These are phyloP conservation scores for Tarsius wallacei DNA, from an alignment of 2,797 vertebrate species.

Conservation along the genomic window DNA sequence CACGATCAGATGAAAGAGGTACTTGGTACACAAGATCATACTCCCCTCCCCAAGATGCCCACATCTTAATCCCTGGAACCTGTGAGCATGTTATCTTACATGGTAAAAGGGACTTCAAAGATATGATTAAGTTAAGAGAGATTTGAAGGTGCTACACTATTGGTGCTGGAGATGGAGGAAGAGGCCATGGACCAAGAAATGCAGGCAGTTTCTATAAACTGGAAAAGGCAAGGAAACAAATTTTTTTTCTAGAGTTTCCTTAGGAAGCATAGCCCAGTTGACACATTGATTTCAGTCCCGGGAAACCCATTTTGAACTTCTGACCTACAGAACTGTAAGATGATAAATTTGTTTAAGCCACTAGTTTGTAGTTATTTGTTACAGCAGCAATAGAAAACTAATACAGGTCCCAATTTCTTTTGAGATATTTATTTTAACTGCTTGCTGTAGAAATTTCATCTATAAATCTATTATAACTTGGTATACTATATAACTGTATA, in stretches of 20 bases:
- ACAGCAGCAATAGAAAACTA: neutral
- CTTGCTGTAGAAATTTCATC: conserved; percentile 5
- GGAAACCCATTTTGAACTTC: neutral
- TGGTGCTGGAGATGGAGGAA: neutral
- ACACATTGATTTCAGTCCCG: neutral
- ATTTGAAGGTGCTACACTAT: neutral
- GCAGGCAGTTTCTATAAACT: neutral
- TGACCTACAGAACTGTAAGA: neutral
- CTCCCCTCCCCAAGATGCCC: neutral
- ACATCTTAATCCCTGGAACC: neutral
- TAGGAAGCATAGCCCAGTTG: neutral
- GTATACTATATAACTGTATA: neutral
- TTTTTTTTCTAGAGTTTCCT: neutral
- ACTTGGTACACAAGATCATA: neutral
- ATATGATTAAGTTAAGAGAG: neutral
- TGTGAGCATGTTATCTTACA: neutral
- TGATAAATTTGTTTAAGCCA: neutral
- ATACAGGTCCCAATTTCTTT: neutral
- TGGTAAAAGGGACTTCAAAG: neutral
- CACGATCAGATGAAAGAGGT: neutral
- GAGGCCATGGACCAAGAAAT: neutral
- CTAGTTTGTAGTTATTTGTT: neutral
- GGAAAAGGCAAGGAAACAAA: neutral
- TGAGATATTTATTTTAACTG: neutral
- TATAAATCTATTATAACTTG: neutral